Evolutionary conservation across 2,113 vertebrate genomes (phyloP).

Genomic region (Callospermophilus lateralis): DNA sequence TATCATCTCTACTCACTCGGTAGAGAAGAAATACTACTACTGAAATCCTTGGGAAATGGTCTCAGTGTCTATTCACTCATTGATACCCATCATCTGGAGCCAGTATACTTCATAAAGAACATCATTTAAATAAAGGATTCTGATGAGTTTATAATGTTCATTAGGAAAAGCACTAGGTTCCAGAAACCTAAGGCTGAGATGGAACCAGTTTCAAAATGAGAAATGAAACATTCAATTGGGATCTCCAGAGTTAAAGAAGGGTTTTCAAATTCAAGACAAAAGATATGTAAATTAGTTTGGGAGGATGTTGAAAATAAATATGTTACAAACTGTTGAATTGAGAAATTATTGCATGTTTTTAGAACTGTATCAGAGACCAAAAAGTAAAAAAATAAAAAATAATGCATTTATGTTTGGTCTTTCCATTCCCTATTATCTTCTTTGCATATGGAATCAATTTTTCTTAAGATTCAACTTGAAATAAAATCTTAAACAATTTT

Average conservation of each 20-base stretch:
- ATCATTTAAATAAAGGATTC: no score
- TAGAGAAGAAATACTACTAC: neutral
- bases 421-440: neutral
- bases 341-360: neutral
- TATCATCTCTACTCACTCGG: neutral
- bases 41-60: neutral
- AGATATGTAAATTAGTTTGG: neutral
- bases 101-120: neutral
- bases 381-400: neutral
- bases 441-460: neutral
- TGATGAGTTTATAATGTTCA: neutral
- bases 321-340: neutral
- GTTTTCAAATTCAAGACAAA: conserved; percentile 39
- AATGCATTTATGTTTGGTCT: neutral
- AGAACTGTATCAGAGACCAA: neutral
- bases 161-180: neutral
- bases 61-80: neutral
- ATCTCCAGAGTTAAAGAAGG: neutral
- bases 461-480: neutral
- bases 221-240: no score
- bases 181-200: neutral
- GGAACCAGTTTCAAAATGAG: neutral
- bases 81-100: neutral
- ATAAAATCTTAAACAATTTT: conserved; percentile 4
- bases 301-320: neutral